Evolutionary conservation across 23 tunicate species (phyloP).

Genomic region (Phallusia fumigata): DNA sequence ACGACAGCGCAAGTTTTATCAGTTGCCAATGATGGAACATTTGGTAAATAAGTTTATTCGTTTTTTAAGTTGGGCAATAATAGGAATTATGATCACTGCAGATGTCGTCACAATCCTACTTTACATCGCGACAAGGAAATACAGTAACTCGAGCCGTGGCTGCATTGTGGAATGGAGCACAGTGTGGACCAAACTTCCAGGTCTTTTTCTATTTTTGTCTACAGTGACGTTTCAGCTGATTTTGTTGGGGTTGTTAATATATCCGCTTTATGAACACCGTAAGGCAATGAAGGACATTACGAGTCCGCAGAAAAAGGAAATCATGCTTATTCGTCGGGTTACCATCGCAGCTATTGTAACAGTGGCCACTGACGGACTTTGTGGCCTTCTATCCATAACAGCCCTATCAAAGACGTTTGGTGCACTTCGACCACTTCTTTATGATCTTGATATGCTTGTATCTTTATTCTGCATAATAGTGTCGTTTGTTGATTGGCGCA

Average conservation of each 20-base stretch:
- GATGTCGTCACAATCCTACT: conserved; percentile 41
- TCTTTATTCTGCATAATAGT: conserved; percentile 26
- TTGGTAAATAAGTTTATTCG: conserved; percentile 27
- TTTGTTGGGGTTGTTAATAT: conserved; percentile 55
- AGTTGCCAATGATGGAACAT: conserved; percentile 22
- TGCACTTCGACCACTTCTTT: conserved; percentile 48
- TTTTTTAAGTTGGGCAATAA: conserved; percentile 37
- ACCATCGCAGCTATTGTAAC: conserved; percentile 36
- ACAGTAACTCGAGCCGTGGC: conserved; percentile 33
- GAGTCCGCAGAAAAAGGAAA: neutral
- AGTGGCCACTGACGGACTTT: conserved; percentile 21
- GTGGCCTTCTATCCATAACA: conserved; percentile 31
- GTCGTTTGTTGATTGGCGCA: conserved; percentile 67
- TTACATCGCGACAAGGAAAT: conserved; percentile 40
- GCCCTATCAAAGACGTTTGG: conserved; percentile 30
- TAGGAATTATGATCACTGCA: conserved; percentile 53
- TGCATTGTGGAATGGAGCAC: conserved; percentile 38
- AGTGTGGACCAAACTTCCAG: conserved; percentile 52
- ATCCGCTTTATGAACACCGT: conserved; percentile 46
- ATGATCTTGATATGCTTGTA: conserved; percentile 45
- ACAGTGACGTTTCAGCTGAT: conserved; percentile 64
- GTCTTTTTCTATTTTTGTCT: conserved; percentile 43
- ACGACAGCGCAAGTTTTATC: conserved; percentile 71
- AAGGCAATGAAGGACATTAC: neutral
- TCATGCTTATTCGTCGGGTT: conserved; percentile 39